These are phyloP conservation scores for Troilus luridus DNA, from an alignment of 2,888 invertebrate genomes.

Conservation along the genomic window DNA sequence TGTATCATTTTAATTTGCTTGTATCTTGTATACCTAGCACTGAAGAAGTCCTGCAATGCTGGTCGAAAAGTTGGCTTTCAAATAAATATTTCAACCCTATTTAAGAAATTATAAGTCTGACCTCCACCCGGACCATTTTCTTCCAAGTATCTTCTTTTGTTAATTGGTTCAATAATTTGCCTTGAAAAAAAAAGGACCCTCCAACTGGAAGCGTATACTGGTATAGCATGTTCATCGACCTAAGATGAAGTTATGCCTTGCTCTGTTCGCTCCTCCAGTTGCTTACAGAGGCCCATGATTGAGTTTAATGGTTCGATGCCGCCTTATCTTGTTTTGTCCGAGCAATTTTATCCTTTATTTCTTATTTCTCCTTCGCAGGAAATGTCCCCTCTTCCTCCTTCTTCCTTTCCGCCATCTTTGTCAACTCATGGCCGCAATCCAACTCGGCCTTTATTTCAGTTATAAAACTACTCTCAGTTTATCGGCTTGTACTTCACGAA, in stretches of 20 bases:
- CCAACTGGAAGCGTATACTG: too few species aligned
- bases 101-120: too few species aligned
- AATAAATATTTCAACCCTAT: too few species aligned
- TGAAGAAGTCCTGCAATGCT: too few species aligned
- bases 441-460: not conserved
- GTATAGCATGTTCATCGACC: not conserved
- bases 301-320: constrained; percentile 1
- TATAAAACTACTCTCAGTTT: not conserved
- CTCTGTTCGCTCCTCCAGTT: not conserved
- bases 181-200: too few species aligned
- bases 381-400: not conserved
- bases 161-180: too few species aligned
- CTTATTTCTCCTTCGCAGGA: not conserved
- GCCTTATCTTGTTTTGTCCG: not conserved
- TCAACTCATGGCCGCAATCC: not conserved
- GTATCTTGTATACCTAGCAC: too few species aligned
- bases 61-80: too few species aligned
- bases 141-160: too few species aligned
- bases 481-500: not conserved
- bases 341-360: not conserved
- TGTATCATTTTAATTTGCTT: too few species aligned
- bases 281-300: not conserved
- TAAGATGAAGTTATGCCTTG: not conserved
- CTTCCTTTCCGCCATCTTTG: not conserved
- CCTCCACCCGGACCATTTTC: too few species aligned